These are phyloP conservation scores for Cossypha caffra DNA, from an alignment of 2,797 vertebrate species.

Conservation along the genomic window DNA sequence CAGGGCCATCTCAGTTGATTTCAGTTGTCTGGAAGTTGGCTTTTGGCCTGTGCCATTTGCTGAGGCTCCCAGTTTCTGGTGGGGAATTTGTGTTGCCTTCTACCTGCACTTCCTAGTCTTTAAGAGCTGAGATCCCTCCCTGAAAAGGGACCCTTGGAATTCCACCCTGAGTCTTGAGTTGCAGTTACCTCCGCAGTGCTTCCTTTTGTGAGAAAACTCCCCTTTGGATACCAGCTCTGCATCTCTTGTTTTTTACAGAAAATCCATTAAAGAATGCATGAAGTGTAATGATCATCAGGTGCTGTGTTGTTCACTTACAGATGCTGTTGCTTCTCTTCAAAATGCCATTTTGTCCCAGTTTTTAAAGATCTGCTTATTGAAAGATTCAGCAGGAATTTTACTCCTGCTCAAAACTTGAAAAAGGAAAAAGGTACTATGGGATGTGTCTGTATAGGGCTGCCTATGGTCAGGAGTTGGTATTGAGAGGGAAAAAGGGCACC, in stretches of 20 bases:
- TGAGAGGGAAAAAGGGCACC: neutral
- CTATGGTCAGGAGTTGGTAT: neutral
- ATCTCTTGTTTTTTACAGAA: neutral
- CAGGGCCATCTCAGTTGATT: neutral
- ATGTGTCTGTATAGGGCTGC: neutral
- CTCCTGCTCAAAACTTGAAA: neutral
- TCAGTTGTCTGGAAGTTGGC: neutral
- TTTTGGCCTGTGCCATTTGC: neutral
- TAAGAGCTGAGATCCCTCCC: neutral
- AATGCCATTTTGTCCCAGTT: neutral
- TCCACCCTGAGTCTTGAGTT: neutral
- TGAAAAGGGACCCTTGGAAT: neutral
- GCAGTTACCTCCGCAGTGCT: neutral
- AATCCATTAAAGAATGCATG: neutral
- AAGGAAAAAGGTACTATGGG: neutral
- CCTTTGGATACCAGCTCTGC: neutral
- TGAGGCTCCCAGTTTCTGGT: neutral
- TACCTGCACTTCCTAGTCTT: neutral
- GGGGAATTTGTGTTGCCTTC: neutral
- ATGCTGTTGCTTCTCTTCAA: conserved; percentile 9
- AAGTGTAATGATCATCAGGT: neutral
- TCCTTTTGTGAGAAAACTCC: neutral
- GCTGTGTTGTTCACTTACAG: neutral
- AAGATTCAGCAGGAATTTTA: neutral
- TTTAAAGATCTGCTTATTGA: neutral